Evolutionary conservation across 1,140 invertebrate genomes (phyloP).

Genomic region (Apocrypta bakeri): DNA sequence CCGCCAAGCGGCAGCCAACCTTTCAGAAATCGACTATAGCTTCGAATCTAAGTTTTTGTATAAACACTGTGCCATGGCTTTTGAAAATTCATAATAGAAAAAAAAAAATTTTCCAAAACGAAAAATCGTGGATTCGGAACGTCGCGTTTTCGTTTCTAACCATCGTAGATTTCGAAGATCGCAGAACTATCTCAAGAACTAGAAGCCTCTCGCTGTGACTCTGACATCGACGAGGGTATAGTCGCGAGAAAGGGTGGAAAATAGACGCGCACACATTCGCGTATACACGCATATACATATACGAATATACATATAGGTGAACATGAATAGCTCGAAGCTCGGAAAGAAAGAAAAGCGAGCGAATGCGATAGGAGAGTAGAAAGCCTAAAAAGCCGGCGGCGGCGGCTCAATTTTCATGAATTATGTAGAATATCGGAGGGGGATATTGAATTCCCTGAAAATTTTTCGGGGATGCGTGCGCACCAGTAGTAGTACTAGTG

Average conservation of each 20-base stretch:
- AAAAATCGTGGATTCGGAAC: too few species aligned
- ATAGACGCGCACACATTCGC: neutral
- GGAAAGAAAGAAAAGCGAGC: slow-evolving; percentile 50
- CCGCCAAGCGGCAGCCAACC: neutral
- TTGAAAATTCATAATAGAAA: neutral
- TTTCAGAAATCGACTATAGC: slow-evolving; percentile 5
- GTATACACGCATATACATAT: neutral
- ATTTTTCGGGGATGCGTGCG: slow-evolving; percentile 62
- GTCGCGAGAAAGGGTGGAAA: slow-evolving; percentile 30
- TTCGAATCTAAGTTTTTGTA: neutral
- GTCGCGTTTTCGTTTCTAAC: neutral
- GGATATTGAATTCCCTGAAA: slow-evolving; percentile 70
- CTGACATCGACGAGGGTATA: slow-evolving; percentile 34
- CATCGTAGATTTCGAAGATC: slow-evolving; percentile 7
- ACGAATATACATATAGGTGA: neutral
- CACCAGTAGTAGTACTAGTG: slow-evolving; percentile 42
- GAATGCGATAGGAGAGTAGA: neutral
- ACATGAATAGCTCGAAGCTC: slow-evolving; percentile 6
- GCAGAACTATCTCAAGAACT: neutral
- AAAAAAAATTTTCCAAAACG: neutral
- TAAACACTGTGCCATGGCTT: too few species aligned
- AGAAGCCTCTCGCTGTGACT: slow-evolving; percentile 4
- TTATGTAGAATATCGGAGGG: slow-evolving; percentile 69
- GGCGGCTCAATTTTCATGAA: slow-evolving; percentile 71
- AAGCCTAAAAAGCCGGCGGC: slow-evolving; percentile 58